These are phyloP conservation scores for Poecile atricapillus DNA, from an alignment of 2,113 vertebrate genomes.

Conservation along the genomic window DNA sequence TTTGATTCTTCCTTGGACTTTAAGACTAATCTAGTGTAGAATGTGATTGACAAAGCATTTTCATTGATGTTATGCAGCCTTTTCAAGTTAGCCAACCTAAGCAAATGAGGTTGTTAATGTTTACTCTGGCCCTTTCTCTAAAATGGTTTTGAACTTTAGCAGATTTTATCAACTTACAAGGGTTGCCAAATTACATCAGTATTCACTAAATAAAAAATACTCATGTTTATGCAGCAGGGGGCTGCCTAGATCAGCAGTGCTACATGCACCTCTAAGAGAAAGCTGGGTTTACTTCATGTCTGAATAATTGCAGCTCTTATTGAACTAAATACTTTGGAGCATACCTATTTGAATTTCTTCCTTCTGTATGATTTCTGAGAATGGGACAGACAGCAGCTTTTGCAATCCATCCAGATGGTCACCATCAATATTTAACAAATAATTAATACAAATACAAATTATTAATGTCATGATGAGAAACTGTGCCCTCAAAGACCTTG, in stretches of 20 bases:
- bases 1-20: slow-evolving; percentile 87
- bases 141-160: slow-evolving; percentile 62
- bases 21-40: slow-evolving; percentile 83
- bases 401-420: not conserved
- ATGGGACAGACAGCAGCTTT: not conserved
- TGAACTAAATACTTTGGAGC: not conserved
- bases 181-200: slow-evolving; percentile 32
- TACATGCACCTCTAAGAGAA: not conserved
- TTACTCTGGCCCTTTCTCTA: slow-evolving; percentile 62
- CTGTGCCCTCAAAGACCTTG: not conserved
- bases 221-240: not conserved
- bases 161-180: slow-evolving; percentile 53
- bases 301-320: not conserved
- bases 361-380: not conserved
- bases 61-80: slow-evolving; percentile 54
- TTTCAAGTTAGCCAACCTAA: slow-evolving; percentile 70
- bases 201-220: slow-evolving; percentile 48
- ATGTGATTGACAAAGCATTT: slow-evolving; percentile 72
- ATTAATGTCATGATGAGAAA: slow-evolving; percentile 20
- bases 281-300: not conserved
- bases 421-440: slow-evolving; percentile 24
- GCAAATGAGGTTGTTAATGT: slow-evolving; percentile 73
- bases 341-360: not conserved
- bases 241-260: not conserved
- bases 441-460: slow-evolving; percentile 33